Conservation (phyloP, 2,797 vertebrate species). For the Cossypha dichroa region DNA sequence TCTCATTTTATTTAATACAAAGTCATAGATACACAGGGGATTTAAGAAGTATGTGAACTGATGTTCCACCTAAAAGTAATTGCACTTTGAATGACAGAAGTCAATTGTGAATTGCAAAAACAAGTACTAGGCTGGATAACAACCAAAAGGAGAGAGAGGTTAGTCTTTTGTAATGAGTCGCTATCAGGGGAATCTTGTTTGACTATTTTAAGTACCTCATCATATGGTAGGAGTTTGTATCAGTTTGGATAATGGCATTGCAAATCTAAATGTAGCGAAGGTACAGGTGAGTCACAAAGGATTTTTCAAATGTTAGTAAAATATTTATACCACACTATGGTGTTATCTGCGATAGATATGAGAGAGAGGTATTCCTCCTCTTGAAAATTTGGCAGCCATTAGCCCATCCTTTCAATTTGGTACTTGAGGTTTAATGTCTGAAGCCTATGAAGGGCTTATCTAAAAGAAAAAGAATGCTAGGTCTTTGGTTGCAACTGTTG, state of each 20-base stretch:
- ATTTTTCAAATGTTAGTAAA: not conserved
- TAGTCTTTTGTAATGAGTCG: not conserved
- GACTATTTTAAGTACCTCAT: not conserved
- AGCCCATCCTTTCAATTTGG: not conserved
- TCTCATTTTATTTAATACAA: not conserved
- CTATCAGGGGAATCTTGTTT: not conserved
- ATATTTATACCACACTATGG: not conserved
- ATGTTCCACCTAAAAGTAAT: not conserved
- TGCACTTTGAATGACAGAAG: not conserved
- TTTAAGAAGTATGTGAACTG: not conserved
- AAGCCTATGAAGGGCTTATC: not conserved
- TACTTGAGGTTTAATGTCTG: not conserved
- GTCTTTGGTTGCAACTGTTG: not conserved
- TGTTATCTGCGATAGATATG: not conserved
- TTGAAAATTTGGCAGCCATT: not conserved
- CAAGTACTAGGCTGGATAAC: not conserved
- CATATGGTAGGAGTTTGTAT: not conserved
- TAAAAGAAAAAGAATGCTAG: not conserved
- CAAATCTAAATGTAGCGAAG: not conserved
- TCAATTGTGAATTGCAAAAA: not conserved
- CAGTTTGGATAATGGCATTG: not conserved
- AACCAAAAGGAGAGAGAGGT: not conserved
- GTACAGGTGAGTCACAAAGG: not conserved
- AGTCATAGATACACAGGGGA: not conserved
- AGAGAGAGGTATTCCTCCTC: not conserved